phyloP scores from a whole-genome alignment of 2,113 vertebrate genomes.

The Pseudopodoces humilis region DNA sequence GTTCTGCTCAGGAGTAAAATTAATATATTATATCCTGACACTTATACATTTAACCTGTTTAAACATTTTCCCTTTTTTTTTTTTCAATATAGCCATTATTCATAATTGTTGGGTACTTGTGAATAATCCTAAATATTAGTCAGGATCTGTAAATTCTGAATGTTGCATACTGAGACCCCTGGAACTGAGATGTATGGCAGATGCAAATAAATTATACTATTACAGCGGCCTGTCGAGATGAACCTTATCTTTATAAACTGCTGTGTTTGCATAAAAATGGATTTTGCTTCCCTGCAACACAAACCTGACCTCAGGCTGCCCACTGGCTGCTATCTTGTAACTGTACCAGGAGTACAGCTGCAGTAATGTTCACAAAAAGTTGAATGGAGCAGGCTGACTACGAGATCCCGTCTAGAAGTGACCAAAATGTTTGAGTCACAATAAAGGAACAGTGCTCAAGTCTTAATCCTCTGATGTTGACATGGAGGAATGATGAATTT shows the following conservation, averaged over 20 bases:
- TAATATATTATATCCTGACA: background rate
- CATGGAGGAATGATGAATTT: constrained; percentile 34
- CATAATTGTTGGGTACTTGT: background rate
- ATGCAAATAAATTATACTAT: background rate
- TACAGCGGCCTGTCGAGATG: background rate
- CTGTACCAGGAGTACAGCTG: background rate
- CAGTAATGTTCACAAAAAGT: background rate
- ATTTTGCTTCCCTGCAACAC: background rate
- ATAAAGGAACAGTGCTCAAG: background rate
- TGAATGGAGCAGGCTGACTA: background rate
- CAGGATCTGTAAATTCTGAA: background rate
- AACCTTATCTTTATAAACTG: background rate
- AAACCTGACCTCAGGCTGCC: background rate
- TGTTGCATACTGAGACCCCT: background rate
- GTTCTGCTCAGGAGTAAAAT: background rate
- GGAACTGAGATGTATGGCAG: background rate
- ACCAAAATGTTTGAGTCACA: background rate
- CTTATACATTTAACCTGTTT: background rate
- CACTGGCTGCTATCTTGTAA: background rate
- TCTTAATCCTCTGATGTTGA: constrained; percentile 15
- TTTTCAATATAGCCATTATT: background rate
- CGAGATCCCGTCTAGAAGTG: background rate
- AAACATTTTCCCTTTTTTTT: background rate
- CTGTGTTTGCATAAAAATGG: background rate
- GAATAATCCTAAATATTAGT: background rate